Conservation (phyloP, 2,888 invertebrate genomes). For the Leucania comma region DNA sequence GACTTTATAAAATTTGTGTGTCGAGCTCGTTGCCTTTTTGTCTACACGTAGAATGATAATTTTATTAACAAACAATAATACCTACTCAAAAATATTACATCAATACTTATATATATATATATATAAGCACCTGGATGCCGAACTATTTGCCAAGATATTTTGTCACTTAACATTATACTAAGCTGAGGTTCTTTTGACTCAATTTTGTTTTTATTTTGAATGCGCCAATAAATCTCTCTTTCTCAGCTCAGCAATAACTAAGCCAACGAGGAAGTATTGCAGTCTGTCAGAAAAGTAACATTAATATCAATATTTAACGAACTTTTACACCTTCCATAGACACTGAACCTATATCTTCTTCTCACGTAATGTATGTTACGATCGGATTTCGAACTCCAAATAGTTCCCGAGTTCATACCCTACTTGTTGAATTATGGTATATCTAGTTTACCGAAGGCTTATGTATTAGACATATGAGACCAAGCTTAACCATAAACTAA, state of each 20-base stretch:
- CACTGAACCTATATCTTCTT: constrained; percentile 18
- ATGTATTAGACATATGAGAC: constrained; percentile 27
- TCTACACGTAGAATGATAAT: too few species aligned
- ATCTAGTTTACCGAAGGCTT: constrained; percentile 35
- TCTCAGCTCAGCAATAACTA: not conserved
- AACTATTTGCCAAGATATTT: too few species aligned
- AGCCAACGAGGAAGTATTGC: not conserved
- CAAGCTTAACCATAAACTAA: constrained; percentile 17
- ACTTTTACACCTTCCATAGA: constrained; percentile 12
- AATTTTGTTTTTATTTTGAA: not conserved
- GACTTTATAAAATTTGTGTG: too few species aligned
- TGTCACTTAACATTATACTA: too few species aligned
- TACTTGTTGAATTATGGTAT: constrained; percentile 50
- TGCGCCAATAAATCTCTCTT: not conserved
- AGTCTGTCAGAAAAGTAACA: not conserved
- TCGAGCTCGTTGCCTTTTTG: too few species aligned
- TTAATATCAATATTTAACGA: constrained; percentile 28
- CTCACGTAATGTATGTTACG: constrained; percentile 35
- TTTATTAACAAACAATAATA: too few species aligned
- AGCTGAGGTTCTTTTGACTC: too few species aligned
- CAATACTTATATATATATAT: too few species aligned
- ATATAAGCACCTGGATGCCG: too few species aligned
- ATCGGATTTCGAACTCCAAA: constrained; percentile 35
- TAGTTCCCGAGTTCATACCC: constrained; percentile 35
- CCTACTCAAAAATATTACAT: too few species aligned